Base-by-base conservation (phyloP, 37 sponge, comb jelly and placozoan species). In the Dysidea cf. avara region DNA sequence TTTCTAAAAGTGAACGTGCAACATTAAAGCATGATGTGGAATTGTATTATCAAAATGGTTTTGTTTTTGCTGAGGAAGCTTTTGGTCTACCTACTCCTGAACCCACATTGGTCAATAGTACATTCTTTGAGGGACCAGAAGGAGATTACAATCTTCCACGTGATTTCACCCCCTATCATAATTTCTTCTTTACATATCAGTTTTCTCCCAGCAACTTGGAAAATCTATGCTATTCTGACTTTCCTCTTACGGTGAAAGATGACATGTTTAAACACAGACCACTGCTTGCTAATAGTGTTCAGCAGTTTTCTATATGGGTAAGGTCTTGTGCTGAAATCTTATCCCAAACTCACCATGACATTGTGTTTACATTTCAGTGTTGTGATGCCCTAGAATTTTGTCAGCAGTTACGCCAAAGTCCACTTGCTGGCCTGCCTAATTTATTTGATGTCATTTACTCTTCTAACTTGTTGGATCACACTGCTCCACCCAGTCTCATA, bases 221-320 rank as follows among this genome's bases (percentile, higher is more conserved):
- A 35, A 30, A 71, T 0, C 25, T 4, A 4, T 36, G 56, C 34
- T 40, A 28, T 14, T 29, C 39, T 18, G 9, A 12, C 9, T 3
- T 56, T 37, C 9, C 46, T 43, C 17, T 54, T 5, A n/a, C 36
- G 12, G 80, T 79, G 7, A 34, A 28, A 49, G 61, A 72, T 22
- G 33, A 21, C 0, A 31, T 12, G n/a, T 81, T 81, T 38, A 12
- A n/a, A 2, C 46, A 29, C 7, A 47, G 21, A 2, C 82, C 82
- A 20, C 37, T 81, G 12, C 68, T 81, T 18, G 73, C 74, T 7
- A 81, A 81, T 22, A 66, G 68, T 57, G 74, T 81, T 54, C 82
- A 81, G 68, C 82, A 81, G 59, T 74, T 81, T 57, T 17, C 59
- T 6, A 56, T 81, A 33, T 81, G 82, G 82, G 21, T 69, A n/a